Evolutionary conservation across 1,140 invertebrate species (phyloP).

Genomic region (Colletes gigas): DNA sequence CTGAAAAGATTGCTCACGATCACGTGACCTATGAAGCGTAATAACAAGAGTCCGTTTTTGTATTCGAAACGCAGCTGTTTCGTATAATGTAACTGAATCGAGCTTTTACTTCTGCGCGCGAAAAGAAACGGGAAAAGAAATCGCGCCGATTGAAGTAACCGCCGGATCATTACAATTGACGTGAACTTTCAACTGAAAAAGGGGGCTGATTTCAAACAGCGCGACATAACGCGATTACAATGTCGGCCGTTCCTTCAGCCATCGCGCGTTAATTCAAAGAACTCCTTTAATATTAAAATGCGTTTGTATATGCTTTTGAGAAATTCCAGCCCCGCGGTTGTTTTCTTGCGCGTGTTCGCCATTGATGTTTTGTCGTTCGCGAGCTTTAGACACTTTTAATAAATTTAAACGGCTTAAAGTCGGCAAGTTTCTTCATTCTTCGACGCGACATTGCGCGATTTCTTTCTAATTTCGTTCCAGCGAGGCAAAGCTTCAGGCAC

Average conservation of each 20-base stretch:
- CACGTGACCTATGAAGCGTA: background rate
- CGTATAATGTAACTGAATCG: slow-evolving; percentile 10
- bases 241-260: background rate
- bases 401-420: background rate
- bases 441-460: background rate
- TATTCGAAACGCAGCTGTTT: slow-evolving; percentile 8
- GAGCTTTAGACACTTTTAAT: background rate
- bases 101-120: background rate
- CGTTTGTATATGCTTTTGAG: background rate
- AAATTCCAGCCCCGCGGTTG: background rate
- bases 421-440: background rate
- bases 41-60: slow-evolving; percentile 3
- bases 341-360: background rate
- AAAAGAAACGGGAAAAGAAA: background rate
- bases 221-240: background rate
- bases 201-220: background rate
- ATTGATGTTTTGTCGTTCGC: background rate
- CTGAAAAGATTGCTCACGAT: background rate
- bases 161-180: background rate
- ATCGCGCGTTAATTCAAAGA: background rate
- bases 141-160: slow-evolving; percentile 4
- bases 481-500: background rate
- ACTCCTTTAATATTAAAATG: background rate
- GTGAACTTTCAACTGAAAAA: background rate
- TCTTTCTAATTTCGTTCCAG: background rate